phyloP scores from a whole-genome alignment of 2,113 vertebrate genomes.

The Phoenicopterus ruber region DNA sequence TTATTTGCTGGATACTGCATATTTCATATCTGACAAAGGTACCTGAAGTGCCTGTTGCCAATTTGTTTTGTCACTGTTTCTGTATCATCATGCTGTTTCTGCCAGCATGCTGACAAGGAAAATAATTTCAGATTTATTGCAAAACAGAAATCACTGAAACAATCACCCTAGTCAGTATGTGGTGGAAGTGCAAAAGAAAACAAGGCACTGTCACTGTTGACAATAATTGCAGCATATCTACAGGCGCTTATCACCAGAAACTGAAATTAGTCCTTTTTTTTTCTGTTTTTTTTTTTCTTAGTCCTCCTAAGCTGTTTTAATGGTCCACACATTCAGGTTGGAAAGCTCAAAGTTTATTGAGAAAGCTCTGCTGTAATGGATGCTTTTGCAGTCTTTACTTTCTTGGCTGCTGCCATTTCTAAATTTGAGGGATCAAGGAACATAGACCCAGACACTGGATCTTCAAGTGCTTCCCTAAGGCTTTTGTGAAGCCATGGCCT shows the following conservation, averaged over 20 bases:
- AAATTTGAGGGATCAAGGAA: not conserved
- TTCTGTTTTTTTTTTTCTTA: accelerated
- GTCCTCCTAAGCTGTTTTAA: not conserved
- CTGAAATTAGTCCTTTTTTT: not conserved
- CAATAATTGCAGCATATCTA: not conserved
- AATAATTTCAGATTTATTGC: conserved; percentile 45
- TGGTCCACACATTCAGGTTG: not conserved
- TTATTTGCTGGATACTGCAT: conserved; percentile 1
- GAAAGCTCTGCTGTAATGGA: not conserved
- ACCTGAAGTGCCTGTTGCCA: conserved; percentile 16
- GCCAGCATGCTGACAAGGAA: conserved; percentile 45
- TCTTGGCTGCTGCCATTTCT: not conserved
- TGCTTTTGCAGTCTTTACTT: not conserved
- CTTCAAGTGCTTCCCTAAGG: not conserved
- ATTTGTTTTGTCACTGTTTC: conserved; percentile 37
- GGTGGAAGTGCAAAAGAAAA: not conserved
- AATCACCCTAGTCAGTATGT: not conserved
- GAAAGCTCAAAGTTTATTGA: not conserved
- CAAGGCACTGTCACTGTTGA: not conserved
- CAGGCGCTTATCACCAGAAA: not conserved
- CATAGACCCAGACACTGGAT: not conserved
- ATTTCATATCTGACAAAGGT: conserved; percentile 28
- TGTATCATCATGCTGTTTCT: conserved; percentile 15
- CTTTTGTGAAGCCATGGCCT: not conserved
- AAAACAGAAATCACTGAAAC: conserved; percentile 41